Conservation (phyloP, 2,797 vertebrate species). For the Spinus pinus region DNA sequence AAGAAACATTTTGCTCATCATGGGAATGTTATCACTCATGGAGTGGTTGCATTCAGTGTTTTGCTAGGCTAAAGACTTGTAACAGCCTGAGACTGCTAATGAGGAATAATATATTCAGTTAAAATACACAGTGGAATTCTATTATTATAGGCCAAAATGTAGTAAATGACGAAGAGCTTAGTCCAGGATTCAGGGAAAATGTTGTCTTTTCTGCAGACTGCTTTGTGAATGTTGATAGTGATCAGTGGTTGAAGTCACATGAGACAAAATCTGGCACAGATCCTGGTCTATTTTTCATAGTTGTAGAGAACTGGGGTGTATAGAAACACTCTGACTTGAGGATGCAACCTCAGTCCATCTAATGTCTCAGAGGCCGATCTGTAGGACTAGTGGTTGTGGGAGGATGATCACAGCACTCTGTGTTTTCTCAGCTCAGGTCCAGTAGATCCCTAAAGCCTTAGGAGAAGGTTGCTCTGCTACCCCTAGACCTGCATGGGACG, state of each 20-base stretch:
- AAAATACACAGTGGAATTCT: constrained; percentile 19
- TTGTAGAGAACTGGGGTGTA: background rate
- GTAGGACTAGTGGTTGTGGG: background rate
- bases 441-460: background rate
- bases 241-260: background rate
- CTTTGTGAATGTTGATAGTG: background rate
- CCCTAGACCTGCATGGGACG: background rate
- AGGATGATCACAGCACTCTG: background rate
- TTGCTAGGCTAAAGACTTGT: background rate
- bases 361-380: background rate
- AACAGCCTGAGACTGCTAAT: constrained; percentile 10
- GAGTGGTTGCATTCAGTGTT: background rate
- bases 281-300: background rate
- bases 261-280: background rate
- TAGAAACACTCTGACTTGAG: background rate
- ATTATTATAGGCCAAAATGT: background rate
- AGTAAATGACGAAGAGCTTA: background rate
- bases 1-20: background rate
- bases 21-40: background rate
- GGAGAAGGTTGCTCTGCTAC: background rate
- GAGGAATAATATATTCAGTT: background rate
- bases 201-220: background rate
- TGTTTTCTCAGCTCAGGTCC: background rate
- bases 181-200: background rate
- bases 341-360: background rate